A percentile compares a stretch with the other conserved stretches of the same genome.
Evolutionary conservation across 2,797 vertebrate species (phyloP).

Genomic region (Lemur catta): DNA sequence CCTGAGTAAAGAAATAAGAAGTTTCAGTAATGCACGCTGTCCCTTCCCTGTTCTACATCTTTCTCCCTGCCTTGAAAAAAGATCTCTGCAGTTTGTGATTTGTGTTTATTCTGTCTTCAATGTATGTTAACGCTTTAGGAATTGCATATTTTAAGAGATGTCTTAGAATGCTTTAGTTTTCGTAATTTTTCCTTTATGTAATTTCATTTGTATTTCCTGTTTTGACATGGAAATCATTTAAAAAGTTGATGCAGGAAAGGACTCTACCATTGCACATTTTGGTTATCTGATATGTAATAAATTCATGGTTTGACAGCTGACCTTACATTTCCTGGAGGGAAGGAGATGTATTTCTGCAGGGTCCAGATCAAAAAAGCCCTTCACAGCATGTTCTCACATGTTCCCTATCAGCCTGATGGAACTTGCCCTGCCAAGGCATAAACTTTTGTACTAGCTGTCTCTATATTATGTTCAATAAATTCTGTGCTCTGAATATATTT

Average conservation of each 20-base stretch:
- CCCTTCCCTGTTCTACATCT: neutral
- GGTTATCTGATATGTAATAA: slow-evolving; percentile 9
- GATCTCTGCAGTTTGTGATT: neutral
- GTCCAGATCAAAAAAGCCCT: neutral
- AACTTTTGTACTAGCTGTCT: slow-evolving; percentile 11
- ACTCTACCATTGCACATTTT: neutral
- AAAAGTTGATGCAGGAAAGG: slow-evolving; percentile 31
- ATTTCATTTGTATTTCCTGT: slow-evolving; percentile 42
- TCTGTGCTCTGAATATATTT: slow-evolving; percentile 34
- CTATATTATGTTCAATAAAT: neutral
- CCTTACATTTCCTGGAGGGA: slow-evolving; percentile 8
- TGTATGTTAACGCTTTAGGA: neutral
- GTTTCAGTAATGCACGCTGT: no score
- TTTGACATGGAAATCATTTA: slow-evolving; percentile 20
- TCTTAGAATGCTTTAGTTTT: neutral
- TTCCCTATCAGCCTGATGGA: neutral
- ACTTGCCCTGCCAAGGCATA: neutral
- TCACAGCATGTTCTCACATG: neutral
- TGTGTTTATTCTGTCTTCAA: neutral
- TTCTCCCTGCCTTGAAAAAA: neutral
- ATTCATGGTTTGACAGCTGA: neutral
- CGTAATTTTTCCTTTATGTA: neutral
- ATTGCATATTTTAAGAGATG: neutral
- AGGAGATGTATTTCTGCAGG: neutral
- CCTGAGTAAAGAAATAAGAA: neutral